Evolutionary conservation across 2,113 vertebrate species (phyloP), one percentile per base, ranked within the genome.

Genomic region (Nicator chloris): DNA sequence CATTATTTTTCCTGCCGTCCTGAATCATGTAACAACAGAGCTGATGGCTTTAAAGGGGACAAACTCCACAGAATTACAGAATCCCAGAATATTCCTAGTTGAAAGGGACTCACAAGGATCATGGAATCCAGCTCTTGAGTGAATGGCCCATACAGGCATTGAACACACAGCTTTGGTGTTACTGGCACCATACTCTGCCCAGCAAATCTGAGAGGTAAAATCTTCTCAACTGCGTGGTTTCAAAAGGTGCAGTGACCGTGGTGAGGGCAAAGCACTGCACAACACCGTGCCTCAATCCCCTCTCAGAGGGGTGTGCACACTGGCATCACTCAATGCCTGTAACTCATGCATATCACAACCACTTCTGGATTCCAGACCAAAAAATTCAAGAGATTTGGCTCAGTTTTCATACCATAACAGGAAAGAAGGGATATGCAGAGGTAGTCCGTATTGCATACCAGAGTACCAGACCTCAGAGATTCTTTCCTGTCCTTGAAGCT

Each of bases 81-180:
- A 12, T 47, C 7, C 10, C 63, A 51, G 18, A 23, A 28, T 37
- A 44, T 15, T 60, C 63, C 2, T 2, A 19, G 22, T 0, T 33
- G 37, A 44, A 37, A 37, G 14, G 27, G 6, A 4, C 39, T 22
- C 18, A 33, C 18, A 10, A 18, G 26, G 21, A 44, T 17, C 31
- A 20, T 10, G 0, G 30, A 15, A 21, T 27, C 27, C 22, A 22
- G 0, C 21, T 31, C 26, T 22, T 5, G 14, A 35, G 37, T 17
- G 51, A 50, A 7, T 7, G 45, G 27, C 18, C 15, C 39, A 10
- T 2, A 4, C 6, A 28, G 27, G 26, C 45, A 15, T 15, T 0
- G 0, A 31, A 6, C 7, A 6, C 21, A 15, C 27, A 51, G 4
- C 72, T 35, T 10, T 19, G 63, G 45, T 19, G 39, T 10, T 19